A percentile compares a stretch with the other conserved stretches of the same genome.
phyloP scores from a whole-genome alignment of 2,888 invertebrate genomes.

The Pristionchus arcanus region DNA sequence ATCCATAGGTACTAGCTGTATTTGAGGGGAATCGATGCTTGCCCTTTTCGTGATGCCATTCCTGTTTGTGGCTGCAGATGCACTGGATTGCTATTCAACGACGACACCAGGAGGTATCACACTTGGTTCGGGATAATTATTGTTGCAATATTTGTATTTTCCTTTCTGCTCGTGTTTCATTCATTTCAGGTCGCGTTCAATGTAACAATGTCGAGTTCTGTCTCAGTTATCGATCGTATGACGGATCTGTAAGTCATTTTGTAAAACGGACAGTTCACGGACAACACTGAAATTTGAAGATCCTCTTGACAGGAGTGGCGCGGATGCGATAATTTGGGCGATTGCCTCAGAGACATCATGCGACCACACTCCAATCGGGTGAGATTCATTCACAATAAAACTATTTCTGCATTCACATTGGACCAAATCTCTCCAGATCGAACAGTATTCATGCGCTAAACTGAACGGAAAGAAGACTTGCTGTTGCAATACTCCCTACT shows the following conservation, averaged over 20 bases:
- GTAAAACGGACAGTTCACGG: too few species aligned
- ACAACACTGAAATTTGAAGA: too few species aligned
- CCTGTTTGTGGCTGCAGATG: not conserved
- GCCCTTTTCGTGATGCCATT: not conserved
- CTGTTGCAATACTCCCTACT: conserved; percentile 34
- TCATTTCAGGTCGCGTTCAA: not conserved
- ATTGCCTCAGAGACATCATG: conserved; percentile 27
- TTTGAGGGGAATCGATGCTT: not conserved
- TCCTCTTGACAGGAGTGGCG: not conserved
- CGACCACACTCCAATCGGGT: conserved; percentile 10
- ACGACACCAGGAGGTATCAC: conserved; percentile 24
- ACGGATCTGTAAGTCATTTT: conserved; percentile 36
- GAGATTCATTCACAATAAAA: not conserved
- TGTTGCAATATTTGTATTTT: not conserved
- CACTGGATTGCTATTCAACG: not conserved
- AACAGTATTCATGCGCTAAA: conserved; percentile 20
- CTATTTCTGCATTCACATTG: too few species aligned
- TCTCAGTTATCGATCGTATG: conserved; percentile 31
- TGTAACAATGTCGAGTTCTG: conserved; percentile 38
- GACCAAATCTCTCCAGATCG: conserved; percentile 9
- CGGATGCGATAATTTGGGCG: conserved; percentile 1
- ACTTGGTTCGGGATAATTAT: too few species aligned
- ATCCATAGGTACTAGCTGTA: too few species aligned
- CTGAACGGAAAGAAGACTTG: conserved; percentile 25
- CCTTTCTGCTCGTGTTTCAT: not conserved